Base-by-base conservation (phyloP, 2,797 vertebrate genomes). In the Rhinophrynus dorsalis region DNA sequence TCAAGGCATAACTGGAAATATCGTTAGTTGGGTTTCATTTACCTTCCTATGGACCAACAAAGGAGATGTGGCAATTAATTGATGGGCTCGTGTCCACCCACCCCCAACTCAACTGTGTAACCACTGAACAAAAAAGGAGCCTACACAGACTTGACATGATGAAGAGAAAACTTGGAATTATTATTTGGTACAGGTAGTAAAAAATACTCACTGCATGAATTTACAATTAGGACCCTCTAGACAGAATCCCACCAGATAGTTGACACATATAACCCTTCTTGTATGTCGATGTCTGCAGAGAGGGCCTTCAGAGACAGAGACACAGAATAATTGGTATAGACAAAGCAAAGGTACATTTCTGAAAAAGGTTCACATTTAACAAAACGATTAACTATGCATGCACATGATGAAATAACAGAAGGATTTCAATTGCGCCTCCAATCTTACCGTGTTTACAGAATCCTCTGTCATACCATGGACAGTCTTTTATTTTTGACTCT, bases 401-500 rank as follows among this genome's bases (percentile, higher is more conserved):
- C 6, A 13, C 11, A 38, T 7, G 6, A 38, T 38, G 3, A 10
- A 38, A 3, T 13, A 38, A 3, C 3, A 7, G 42, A 45, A 18
- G 11, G 11, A 38, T 38, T 42, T 2, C 11, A 1, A 5, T 2
- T 3, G 3, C 17, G 0, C 0, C 9, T 17, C 18, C 62, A 1
- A 40, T 86, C 90, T 26, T 88, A 99, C 97, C 97, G 0, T 98
- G 97, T 84, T 99, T 99, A 80, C 97, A 99, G 90, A 99, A 99
- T 60, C 97, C 97, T 65, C 97, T 84, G 81, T 99, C 97, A n/a
- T 99, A 99, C 97, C 97, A 99, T 37, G 97, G 97, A 79, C 97
- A 98, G 82, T 98, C 97, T 90, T 99, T 99, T 82, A 99, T 99
- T 90, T 99, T 98, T 21, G 96, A 99, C 76, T 99, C 96, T 0